phyloP scores from a whole-genome alignment of 1,140 invertebrate genomes.

The Musca domestica region DNA sequence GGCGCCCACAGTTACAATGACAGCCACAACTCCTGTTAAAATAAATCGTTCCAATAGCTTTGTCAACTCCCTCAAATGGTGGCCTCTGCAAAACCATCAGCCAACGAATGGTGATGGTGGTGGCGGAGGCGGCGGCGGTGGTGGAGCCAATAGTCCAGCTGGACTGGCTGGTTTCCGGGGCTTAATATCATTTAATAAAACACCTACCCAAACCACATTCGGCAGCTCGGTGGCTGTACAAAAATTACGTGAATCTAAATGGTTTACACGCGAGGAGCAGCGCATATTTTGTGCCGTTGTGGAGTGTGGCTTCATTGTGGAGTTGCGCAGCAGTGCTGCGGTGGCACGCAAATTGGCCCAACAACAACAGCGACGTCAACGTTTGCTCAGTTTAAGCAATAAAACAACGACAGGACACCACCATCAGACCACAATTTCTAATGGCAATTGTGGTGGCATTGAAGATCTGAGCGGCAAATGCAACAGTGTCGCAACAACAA shows the following conservation, averaged over 20 bases:
- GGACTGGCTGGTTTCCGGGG: neutral
- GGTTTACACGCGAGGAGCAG: slow-evolving; percentile 66
- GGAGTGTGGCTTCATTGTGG: slow-evolving; percentile 67
- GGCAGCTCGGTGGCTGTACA: slow-evolving; percentile 65
- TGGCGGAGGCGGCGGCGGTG: slow-evolving; percentile 27
- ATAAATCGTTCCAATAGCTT: slow-evolving; percentile 53
- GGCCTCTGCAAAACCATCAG: slow-evolving; percentile 47
- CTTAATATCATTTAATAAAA: slow-evolving; percentile 6
- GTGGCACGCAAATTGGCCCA: slow-evolving; percentile 23
- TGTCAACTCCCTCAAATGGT: slow-evolving; percentile 51
- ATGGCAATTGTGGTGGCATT: slow-evolving; percentile 31
- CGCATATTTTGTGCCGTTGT: slow-evolving; percentile 66
- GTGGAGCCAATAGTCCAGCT: too few relatives aligned
- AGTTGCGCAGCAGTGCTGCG: slow-evolving; percentile 57
- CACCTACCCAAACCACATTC: slow-evolving; percentile 52
- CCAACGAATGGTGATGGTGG: slow-evolving; percentile 24
- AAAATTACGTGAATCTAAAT: slow-evolving; percentile 67
- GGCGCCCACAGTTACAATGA: slow-evolving; percentile 7
- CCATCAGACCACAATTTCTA: slow-evolving; percentile 29
- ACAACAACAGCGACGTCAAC: slow-evolving; percentile 32
- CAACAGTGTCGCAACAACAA: neutral
- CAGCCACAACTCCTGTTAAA: slow-evolving; percentile 16
- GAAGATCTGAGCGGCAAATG: neutral
- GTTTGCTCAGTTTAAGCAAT: neutral
- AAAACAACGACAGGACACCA: slow-evolving; percentile 15